phyloP scores from a whole-genome alignment of 2,113 vertebrate genomes.

The Pluvianellus socialis region DNA sequence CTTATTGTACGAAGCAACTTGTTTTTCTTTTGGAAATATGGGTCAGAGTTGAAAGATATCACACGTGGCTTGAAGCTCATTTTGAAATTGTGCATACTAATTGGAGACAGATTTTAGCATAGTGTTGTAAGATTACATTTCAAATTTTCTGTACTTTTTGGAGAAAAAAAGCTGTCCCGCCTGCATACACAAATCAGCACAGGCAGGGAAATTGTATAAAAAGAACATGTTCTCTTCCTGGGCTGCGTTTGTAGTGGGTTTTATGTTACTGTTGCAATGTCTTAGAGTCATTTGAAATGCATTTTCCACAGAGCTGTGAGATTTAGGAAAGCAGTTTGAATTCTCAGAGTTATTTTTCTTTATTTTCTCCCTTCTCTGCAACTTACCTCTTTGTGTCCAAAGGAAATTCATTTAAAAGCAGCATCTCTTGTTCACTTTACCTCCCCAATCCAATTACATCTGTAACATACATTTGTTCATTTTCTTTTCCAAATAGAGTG shows the following conservation, averaged over 20 bases:
- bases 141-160: conserved; percentile 7
- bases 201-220: conserved; percentile 41
- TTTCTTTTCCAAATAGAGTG: neutral
- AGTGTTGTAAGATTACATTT: conserved; percentile 13
- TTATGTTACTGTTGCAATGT: neutral
- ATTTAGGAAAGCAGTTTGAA: conserved; percentile 14
- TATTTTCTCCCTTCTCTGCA: neutral
- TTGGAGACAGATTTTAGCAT: conserved; percentile 12
- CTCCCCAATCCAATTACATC: conserved; percentile 30
- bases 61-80: neutral
- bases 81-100: conserved; percentile 1
- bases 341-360: conserved; percentile 18
- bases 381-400: neutral
- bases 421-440: neutral
- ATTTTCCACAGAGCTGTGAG: conserved; percentile 34
- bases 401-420: conserved; percentile 1
- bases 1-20: neutral
- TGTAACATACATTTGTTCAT: conserved; percentile 1
- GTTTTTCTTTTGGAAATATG: neutral
- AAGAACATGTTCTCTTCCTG: conserved; percentile 29
- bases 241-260: conserved; percentile 15
- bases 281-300: conserved; percentile 34
- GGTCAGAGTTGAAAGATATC: conserved; percentile 35
- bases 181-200: conserved; percentile 1
- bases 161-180: neutral